Evolutionary conservation across 2,113 vertebrate genomes (phyloP).

Genomic region (Rana temporaria): DNA sequence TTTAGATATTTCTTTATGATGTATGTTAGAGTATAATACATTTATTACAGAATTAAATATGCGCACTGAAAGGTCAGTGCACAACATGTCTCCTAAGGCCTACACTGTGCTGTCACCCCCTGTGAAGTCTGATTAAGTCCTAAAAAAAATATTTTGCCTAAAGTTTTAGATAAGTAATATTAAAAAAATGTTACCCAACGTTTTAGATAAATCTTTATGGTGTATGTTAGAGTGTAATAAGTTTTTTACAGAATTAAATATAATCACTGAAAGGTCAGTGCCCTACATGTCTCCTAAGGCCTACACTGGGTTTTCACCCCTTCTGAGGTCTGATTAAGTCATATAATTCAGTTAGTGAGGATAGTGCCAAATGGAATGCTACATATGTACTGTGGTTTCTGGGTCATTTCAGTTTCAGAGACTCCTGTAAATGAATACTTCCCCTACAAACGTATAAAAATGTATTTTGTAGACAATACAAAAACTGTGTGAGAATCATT

Average conservation of each 20-base stretch:
- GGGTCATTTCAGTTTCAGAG: neutral
- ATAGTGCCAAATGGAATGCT: constrained; percentile 26
- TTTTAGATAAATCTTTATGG: too few species aligned
- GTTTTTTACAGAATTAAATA: neutral
- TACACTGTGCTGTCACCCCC: too few species aligned
- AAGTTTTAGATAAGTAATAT: too few species aligned
- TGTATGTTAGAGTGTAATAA: too few species aligned
- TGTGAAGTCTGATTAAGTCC: too few species aligned
- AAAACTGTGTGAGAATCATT: constrained; percentile 3
- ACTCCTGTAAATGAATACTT: neutral
- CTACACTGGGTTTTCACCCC: too few species aligned
- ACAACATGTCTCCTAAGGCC: neutral
- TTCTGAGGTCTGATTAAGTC: too few species aligned
- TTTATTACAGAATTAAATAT: neutral
- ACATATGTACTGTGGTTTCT: neutral
- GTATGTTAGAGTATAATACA: too few species aligned
- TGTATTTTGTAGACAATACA: neutral
- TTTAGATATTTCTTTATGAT: too few species aligned
- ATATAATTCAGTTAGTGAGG: constrained; percentile 11
- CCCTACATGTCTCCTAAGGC: neutral
- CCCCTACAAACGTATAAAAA: neutral
- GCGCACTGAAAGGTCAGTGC: neutral
- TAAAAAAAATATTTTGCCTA: too few species aligned
- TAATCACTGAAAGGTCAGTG: neutral
- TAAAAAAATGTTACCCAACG: too few species aligned